A percentile compares a stretch with the other conserved stretches of the same genome.
Conservation (phyloP, 2,888 invertebrate genomes). For the Clanis bilineata region DNA sequence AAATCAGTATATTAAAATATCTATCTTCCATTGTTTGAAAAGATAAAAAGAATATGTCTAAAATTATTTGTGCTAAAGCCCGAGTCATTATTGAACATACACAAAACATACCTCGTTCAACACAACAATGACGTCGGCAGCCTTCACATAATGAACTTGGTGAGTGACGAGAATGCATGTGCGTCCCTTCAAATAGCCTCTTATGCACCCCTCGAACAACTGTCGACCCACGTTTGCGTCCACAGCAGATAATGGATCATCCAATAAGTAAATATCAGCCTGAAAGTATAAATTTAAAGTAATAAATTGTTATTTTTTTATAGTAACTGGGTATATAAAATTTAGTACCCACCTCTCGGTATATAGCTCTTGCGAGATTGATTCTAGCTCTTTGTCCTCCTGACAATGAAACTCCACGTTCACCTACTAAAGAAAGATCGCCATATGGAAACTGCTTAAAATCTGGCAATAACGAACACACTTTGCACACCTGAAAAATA, state of each 20-base stretch:
- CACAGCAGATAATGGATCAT: conserved; percentile 92
- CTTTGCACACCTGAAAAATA: conserved; percentile 79
- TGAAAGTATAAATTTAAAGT: conserved; percentile 27
- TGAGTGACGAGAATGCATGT: conserved; percentile 92
- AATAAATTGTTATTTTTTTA: not conserved
- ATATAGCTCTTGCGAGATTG: conserved; percentile 89
- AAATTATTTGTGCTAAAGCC: no score
- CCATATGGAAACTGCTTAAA: conserved; percentile 88
- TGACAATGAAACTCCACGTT: conserved; percentile 90
- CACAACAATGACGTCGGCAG: conserved; percentile 78
- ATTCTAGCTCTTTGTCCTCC: conserved; percentile 93
- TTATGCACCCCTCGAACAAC: conserved; percentile 88
- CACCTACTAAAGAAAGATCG: conserved; percentile 90
- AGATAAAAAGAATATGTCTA: no score
- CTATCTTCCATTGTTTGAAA: no score
- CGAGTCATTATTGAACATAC: no score
- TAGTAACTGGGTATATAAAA: not conserved
- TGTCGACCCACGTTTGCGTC: conserved; percentile 89
- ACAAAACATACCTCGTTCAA: conserved; percentile 72
- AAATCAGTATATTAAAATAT: no score
- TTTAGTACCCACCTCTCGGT: conserved; percentile 84
- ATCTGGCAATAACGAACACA: conserved; percentile 86
- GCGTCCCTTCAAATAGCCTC: conserved; percentile 83
- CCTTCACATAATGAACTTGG: conserved; percentile 86
- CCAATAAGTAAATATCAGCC: conserved; percentile 90